Percentiles rank a stretch among this genome's conserved stretches.
Evolutionary conservation across 2,113 vertebrate genomes (phyloP).

Genomic region (Ailurus styani): DNA sequence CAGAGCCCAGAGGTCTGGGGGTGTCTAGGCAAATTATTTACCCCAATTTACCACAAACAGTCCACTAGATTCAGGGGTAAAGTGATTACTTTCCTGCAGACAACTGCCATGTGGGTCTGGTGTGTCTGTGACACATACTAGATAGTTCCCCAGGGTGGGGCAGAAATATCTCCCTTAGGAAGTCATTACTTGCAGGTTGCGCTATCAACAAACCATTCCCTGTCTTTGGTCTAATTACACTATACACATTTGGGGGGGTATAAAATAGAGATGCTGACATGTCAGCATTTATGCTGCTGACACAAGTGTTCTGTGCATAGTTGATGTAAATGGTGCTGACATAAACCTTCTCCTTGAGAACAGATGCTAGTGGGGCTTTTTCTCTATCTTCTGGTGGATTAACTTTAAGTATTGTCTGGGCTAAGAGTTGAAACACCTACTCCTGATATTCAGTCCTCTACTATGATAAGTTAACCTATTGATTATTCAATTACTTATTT

Average conservation of each 20-base stretch:
- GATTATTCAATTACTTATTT: not conserved
- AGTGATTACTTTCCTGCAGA: not conserved
- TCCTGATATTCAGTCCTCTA: not conserved
- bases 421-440: not conserved
- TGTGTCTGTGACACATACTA: slow-evolving; percentile 29
- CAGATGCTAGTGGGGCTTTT: slow-evolving; percentile 59
- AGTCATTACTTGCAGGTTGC: slow-evolving; percentile 60
- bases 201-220: slow-evolving; percentile 59
- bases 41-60: not conserved
- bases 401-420: slow-evolving; percentile 6
- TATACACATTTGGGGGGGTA: slow-evolving; percentile 62
- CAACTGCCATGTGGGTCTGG: not conserved
- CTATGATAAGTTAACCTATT: not conserved
- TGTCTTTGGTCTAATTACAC: slow-evolving; percentile 77
- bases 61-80: not conserved
- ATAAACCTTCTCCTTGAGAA: slow-evolving; percentile 72
- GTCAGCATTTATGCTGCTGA: slow-evolving; percentile 75
- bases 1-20: not conserved
- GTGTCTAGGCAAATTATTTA: not conserved
- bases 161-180: slow-evolving; percentile 54
- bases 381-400: not conserved
- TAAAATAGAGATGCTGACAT: slow-evolving; percentile 79
- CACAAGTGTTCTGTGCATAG: slow-evolving; percentile 64
- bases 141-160: not conserved
- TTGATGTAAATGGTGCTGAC: slow-evolving; percentile 73